A percentile compares a stretch with the other conserved stretches of the same genome.
phyloP scores from a whole-genome alignment of 2,113 vertebrate species.

The Triplophysa rosa region DNA sequence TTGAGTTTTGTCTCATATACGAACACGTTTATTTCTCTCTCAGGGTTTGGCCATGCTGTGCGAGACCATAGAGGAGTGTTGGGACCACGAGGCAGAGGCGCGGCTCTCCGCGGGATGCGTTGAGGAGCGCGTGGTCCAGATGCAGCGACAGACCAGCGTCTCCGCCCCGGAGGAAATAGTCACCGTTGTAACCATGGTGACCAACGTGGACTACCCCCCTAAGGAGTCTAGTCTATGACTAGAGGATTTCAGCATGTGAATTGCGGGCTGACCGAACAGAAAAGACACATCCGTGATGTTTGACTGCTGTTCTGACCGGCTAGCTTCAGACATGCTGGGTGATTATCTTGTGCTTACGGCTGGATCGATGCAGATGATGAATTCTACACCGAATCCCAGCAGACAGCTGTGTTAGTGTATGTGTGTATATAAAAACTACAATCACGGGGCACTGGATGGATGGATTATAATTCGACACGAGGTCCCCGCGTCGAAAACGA shows the following conservation, averaged over 20 bases:
- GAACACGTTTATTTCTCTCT: background rate
- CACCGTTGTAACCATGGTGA: constrained; percentile 98
- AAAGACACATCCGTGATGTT: constrained; percentile 46
- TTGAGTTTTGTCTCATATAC: background rate
- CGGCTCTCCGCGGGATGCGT: constrained; percentile 94
- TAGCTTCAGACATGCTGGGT: constrained; percentile 24
- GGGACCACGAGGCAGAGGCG: constrained; percentile 98
- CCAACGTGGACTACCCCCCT: constrained; percentile 98
- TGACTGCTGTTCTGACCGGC: constrained; percentile 12
- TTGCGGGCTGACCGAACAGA: constrained; percentile 81
- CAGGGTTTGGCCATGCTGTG: constrained; percentile 97
- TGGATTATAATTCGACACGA: constrained; percentile 29
- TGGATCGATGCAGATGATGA: constrained; percentile 3
- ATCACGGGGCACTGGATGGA: constrained; percentile 29
- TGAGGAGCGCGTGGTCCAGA: constrained; percentile 93
- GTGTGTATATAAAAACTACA: constrained; percentile 35
- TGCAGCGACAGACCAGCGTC: constrained; percentile 91
- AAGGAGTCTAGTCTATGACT: constrained; percentile 99
- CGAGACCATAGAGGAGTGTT: constrained; percentile 98
- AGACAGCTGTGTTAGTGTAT: constrained; percentile 21
- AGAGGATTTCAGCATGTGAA: constrained; percentile 39
- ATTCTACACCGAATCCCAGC: constrained; percentile 25
- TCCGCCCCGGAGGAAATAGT: constrained; percentile 91
- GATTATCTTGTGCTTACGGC: constrained; percentile 24
- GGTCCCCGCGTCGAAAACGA: constrained; percentile 28